A percentile compares a stretch with the other conserved stretches of the same genome.
These are phyloP conservation scores for Lampropteryx suffumata DNA, from an alignment of 2,888 invertebrate species.

Conservation along the genomic window DNA sequence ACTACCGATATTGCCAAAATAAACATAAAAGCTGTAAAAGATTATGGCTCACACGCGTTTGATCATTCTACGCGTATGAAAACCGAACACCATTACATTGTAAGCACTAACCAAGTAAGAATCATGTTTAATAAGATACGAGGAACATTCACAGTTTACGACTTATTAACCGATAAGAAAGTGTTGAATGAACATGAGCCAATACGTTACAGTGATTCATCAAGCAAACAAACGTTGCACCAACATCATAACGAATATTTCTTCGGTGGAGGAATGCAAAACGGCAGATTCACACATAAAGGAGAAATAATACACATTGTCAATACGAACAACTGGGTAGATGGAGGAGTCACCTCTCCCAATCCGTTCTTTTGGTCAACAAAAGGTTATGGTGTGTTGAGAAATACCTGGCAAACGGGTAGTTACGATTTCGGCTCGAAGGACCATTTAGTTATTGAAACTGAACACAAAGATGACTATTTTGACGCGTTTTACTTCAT, in stretches of 20 bases:
- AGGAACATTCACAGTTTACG: conserved; percentile 58
- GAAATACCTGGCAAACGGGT: conserved; percentile 73
- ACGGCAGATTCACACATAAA: conserved; percentile 72
- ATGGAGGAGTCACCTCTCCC: conserved; percentile 71
- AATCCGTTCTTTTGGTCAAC: conserved; percentile 75
- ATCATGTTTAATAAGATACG: conserved; percentile 59
- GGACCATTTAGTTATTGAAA: conserved; percentile 40
- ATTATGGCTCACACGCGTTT: conserved; percentile 58
- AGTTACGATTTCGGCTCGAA: conserved; percentile 63
- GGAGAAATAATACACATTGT: conserved; percentile 60
- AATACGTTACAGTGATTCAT: conserved; percentile 49
- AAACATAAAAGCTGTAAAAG: conserved; percentile 51
- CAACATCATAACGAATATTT: conserved; percentile 62
- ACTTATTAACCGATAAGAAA: conserved; percentile 56
- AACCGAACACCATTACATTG: conserved; percentile 43
- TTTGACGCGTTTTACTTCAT: conserved; percentile 73
- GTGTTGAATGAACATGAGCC: conserved; percentile 58
- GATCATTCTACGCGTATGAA: conserved; percentile 51
- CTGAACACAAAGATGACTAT: conserved; percentile 51
- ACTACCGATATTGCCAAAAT: conserved; percentile 62
- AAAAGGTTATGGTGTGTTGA: conserved; percentile 65
- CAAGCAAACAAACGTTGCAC: conserved; percentile 52
- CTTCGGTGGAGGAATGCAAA: conserved; percentile 77
- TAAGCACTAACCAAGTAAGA: conserved; percentile 58
- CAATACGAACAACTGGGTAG: conserved; percentile 67